These are phyloP conservation scores for Sinocyclocheilus grahami DNA, from an alignment of 2,113 vertebrate species.

Conservation along the genomic window DNA sequence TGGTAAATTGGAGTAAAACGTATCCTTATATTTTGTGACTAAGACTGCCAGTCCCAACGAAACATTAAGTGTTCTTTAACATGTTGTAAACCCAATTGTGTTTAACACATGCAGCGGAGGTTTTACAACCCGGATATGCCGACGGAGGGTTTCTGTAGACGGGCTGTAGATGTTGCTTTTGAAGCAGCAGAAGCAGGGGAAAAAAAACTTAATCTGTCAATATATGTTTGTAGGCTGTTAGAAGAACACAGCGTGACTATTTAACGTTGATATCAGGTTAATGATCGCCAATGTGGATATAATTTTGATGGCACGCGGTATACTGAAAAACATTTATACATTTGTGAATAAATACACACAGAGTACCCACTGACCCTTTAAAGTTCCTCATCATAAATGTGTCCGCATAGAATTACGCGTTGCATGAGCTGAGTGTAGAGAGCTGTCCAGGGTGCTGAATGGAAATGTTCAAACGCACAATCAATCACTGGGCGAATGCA, in stretches of 20 bases:
- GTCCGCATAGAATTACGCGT: constrained; percentile 14
- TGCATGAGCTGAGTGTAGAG: background rate
- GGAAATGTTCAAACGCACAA: constrained; percentile 12
- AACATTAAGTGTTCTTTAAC: background rate
- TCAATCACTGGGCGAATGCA: constrained; percentile 27
- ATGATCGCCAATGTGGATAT: background rate
- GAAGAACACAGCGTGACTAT: background rate
- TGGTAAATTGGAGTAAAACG: background rate
- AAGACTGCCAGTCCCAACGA: background rate
- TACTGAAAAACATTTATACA: background rate
- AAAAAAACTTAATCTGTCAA: background rate
- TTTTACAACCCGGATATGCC: constrained; percentile 33
- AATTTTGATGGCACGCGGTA: background rate
- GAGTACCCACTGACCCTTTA: background rate
- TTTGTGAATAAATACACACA: background rate
- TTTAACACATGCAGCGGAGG: constrained; percentile 24
- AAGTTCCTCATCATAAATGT: constrained; percentile 12
- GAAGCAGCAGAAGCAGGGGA: background rate
- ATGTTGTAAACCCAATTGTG: background rate
- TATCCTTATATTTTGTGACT: background rate
- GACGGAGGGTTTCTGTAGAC: constrained; percentile 5
- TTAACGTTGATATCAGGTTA: background rate
- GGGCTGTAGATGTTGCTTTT: constrained; percentile 11
- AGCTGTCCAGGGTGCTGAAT: constrained; percentile 60
- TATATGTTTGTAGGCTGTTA: background rate